These are phyloP conservation scores for Andrena trimmerana DNA, from an alignment of 2,888 invertebrate species.

Conservation along the genomic window DNA sequence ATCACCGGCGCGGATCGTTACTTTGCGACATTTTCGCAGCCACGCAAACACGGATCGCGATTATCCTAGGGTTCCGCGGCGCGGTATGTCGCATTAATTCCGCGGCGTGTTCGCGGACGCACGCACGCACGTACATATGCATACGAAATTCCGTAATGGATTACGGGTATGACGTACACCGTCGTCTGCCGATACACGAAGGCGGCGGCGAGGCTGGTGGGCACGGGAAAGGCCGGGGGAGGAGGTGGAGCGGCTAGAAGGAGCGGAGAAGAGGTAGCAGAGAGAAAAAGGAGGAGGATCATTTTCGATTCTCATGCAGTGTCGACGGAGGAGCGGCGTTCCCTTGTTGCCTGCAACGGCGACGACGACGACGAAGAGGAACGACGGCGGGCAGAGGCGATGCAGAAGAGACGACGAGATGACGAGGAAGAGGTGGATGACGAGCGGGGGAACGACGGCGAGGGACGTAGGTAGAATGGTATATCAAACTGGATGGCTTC, in stretches of 20 bases:
- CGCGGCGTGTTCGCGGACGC: constrained; percentile 51
- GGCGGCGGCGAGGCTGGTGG: not conserved
- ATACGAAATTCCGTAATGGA: constrained; percentile 66
- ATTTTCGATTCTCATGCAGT: constrained; percentile 76
- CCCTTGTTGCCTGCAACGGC: constrained; percentile 52
- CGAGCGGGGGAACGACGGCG: constrained; percentile 59
- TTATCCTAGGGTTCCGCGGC: constrained; percentile 55
- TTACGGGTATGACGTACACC: constrained; percentile 63
- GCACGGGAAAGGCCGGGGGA: not conserved
- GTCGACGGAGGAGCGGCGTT: constrained; percentile 62
- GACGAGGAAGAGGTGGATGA: constrained; percentile 72
- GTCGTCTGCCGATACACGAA: constrained; percentile 45
- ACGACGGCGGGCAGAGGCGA: constrained; percentile 47
- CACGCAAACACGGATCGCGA: constrained; percentile 50
- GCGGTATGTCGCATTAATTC: constrained; percentile 67
- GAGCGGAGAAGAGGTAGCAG: constrained; percentile 1
- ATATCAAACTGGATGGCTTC: constrained; percentile 75
- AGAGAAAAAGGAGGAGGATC: constrained; percentile 12
- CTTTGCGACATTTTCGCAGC: constrained; percentile 62
- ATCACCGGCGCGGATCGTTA: constrained; percentile 56
- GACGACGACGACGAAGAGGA: constrained; percentile 52
- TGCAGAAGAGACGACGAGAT: constrained; percentile 68
- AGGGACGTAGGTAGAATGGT: constrained; percentile 73
- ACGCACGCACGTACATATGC: constrained; percentile 49
- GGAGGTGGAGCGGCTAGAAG: not conserved